phyloP scores from a whole-genome alignment of 2,113 vertebrate genomes.

The Agelaius tricolor region DNA sequence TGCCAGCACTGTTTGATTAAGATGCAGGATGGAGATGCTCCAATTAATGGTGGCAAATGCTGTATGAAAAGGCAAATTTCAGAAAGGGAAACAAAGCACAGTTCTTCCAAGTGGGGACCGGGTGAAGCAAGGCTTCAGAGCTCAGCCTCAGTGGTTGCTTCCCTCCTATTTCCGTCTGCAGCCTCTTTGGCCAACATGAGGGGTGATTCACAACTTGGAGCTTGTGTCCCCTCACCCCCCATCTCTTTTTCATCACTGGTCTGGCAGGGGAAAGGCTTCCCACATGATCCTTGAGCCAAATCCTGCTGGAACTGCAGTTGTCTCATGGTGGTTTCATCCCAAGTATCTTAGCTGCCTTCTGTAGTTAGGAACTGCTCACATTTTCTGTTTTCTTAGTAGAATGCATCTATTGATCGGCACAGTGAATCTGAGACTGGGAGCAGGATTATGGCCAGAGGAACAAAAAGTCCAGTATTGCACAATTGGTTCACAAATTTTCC shows the following conservation, averaged over 20 bases:
- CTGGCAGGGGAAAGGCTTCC: constrained; percentile 1
- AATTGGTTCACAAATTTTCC: background rate
- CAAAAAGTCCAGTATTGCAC: background rate
- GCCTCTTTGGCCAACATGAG: background rate
- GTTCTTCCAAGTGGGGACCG: background rate
- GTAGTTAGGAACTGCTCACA: background rate
- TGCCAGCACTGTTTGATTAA: background rate
- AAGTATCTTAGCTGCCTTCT: background rate
- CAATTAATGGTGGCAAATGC: background rate
- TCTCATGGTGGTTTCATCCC: background rate
- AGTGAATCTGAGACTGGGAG: background rate
- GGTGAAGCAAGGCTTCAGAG: background rate
- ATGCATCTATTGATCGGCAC: background rate
- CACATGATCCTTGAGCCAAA: background rate
- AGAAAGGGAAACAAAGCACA: background rate
- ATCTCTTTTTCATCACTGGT: background rate
- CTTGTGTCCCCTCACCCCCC: background rate
- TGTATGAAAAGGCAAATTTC: background rate
- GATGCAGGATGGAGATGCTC: background rate
- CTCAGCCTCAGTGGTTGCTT: background rate
- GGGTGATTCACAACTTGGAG: constrained; percentile 20
- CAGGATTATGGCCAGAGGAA: background rate
- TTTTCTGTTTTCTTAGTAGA: background rate
- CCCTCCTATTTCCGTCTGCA: rapidly evolving
- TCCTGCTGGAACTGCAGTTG: background rate